Conservation (phyloP, 2,888 invertebrate species). For the Agrotis ipsilon region DNA sequence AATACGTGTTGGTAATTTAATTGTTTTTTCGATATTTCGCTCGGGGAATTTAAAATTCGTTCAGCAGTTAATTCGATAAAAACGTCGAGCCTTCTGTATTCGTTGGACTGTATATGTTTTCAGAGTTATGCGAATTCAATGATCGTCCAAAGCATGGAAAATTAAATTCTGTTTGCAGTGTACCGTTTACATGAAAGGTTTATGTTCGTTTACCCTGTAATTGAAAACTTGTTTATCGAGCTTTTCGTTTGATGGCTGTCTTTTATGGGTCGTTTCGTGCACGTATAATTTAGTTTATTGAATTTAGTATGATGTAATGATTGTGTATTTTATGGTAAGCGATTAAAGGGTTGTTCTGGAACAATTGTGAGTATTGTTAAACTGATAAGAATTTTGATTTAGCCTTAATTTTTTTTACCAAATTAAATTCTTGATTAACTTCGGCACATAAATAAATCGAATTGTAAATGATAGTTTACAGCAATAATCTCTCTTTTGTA, state of each 20-base stretch:
- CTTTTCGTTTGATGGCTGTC: conserved; percentile 47
- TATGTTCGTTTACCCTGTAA: conserved; percentile 42
- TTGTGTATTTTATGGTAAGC: conserved; percentile 24
- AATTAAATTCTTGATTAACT: neutral
- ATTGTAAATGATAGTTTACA: neutral
- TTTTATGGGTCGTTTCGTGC: conserved; percentile 36
- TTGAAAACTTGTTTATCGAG: conserved; percentile 52
- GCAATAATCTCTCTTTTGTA: neutral
- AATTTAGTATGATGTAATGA: conserved; percentile 27
- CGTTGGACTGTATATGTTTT: conserved; percentile 52
- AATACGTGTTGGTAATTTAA: conserved; percentile 39
- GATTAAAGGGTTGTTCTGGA: conserved; percentile 11
- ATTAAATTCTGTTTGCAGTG: conserved; percentile 57
- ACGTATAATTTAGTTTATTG: conserved; percentile 37
- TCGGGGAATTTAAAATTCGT: conserved; percentile 48
- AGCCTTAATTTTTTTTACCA: neutral
- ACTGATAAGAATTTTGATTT: neutral
- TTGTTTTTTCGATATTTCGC: conserved; percentile 44
- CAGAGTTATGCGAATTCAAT: conserved; percentile 50
- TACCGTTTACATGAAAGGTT: conserved; percentile 46
- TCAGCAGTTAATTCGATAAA: conserved; percentile 45
- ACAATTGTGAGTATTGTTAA: conserved; percentile 1
- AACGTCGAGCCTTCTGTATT: conserved; percentile 42
- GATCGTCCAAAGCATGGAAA: conserved; percentile 48
- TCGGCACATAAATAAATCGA: neutral